Percentiles rank a stretch among this genome's conserved stretches.
Conservation (phyloP, 2,888 invertebrate species). For the Acleris emargana region DNA sequence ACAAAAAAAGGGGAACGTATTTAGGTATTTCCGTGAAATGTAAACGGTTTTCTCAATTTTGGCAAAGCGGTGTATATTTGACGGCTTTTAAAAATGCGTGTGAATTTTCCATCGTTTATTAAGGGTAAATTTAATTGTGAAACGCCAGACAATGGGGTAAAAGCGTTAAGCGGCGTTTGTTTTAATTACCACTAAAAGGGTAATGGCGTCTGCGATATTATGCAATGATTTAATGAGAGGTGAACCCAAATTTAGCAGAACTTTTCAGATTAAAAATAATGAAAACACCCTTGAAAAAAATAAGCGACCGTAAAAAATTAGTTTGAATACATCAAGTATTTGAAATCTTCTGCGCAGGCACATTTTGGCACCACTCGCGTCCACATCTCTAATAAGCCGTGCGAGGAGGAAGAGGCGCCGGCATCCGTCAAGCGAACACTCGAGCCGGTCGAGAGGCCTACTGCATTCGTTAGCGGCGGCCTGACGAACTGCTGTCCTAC, state of each 20-base stretch:
- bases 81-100: constrained; percentile 50
- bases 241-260: constrained; percentile 6
- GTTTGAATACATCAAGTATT: too few relatives aligned
- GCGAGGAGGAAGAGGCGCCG: constrained; percentile 39
- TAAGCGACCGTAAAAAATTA: too few relatives aligned
- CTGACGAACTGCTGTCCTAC: constrained; percentile 65
- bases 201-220: constrained; percentile 30
- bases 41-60: constrained; percentile 36
- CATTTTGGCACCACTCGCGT: constrained; percentile 28
- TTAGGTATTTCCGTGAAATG: constrained; percentile 34
- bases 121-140: constrained; percentile 44
- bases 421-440: constrained; percentile 61
- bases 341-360: too few relatives aligned
- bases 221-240: constrained; percentile 29
- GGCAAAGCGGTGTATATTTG: constrained; percentile 42
- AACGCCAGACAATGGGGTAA: constrained; percentile 34
- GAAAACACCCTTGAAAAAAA: too few relatives aligned
- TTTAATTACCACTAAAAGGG: constrained; percentile 37
- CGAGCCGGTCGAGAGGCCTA: constrained; percentile 65
- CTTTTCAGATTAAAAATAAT: background rate
- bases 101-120: constrained; percentile 47
- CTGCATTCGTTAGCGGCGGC: constrained; percentile 80
- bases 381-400: constrained; percentile 46
- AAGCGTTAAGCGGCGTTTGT: constrained; percentile 34
- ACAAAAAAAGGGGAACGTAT: constrained; percentile 34